A percentile compares a stretch with the other conserved stretches of the same genome.
phyloP scores from a whole-genome alignment of 2,797 vertebrate genomes.

The Linurgus olivaceus region DNA sequence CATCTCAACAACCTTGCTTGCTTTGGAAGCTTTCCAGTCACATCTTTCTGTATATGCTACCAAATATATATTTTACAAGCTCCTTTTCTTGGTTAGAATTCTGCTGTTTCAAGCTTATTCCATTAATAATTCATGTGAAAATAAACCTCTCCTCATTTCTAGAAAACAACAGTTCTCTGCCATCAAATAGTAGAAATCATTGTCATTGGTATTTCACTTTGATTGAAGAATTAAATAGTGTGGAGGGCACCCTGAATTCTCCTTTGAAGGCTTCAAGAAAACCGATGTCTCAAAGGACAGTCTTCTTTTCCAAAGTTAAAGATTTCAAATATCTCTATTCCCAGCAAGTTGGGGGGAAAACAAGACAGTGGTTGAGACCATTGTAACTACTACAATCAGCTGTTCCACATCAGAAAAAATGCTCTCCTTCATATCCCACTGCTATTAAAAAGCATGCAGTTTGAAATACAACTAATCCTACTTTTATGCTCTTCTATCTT shows the following conservation, averaged over 20 bases:
- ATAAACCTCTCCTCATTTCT: slow-evolving; percentile 54
- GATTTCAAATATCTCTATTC: slow-evolving; percentile 20
- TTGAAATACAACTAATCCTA: slow-evolving; percentile 42
- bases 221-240: not conserved
- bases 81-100: not conserved
- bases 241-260: not conserved
- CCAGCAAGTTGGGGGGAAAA: not conserved
- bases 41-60: slow-evolving; percentile 67
- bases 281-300: not conserved
- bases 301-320: not conserved
- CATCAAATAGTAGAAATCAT: slow-evolving; percentile 43
- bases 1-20: slow-evolving; percentile 74
- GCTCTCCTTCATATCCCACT: slow-evolving; percentile 2
- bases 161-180: slow-evolving; percentile 49
- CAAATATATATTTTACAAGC: slow-evolving; percentile 40
- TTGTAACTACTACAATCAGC: slow-evolving; percentile 36
- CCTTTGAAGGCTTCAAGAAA: not conserved
- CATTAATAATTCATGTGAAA: slow-evolving; percentile 57
- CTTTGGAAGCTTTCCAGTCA: slow-evolving; percentile 81
- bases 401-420: slow-evolving; percentile 10
- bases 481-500: not conserved
- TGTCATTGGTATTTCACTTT: not conserved
- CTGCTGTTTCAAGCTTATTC: slow-evolving; percentile 28
- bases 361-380: not conserved
- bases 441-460: slow-evolving; percentile 13